phyloP scores from a whole-genome alignment of 2,113 vertebrate species.

The Mugil cephalus region DNA sequence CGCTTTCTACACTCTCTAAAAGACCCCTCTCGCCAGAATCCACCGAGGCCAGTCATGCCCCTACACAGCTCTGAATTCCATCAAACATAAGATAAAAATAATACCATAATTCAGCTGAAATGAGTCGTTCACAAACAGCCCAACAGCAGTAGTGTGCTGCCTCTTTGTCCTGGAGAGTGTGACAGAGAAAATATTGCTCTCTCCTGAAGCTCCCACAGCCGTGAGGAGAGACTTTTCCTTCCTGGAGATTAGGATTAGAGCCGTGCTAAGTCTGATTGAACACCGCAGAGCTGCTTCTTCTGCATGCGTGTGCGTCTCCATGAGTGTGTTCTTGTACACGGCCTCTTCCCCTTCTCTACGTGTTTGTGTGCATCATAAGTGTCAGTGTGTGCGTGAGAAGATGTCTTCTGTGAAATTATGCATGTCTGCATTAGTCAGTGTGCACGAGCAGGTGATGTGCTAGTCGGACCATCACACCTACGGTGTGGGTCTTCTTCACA shows the following conservation, averaged over 20 bases:
- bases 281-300: conserved; percentile 60
- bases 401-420: conserved; percentile 32
- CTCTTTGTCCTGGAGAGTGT: conserved; percentile 62
- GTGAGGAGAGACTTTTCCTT: conserved; percentile 61
- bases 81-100: conserved; percentile 37
- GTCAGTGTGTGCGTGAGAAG: conserved; percentile 22
- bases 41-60: neutral
- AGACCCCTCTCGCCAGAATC: conserved; percentile 2
- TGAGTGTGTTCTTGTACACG: conserved; percentile 9
- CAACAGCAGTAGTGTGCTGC: conserved; percentile 35
- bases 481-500: neutral
- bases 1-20: neutral
- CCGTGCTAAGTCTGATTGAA: conserved; percentile 77
- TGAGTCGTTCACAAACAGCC: conserved; percentile 46
- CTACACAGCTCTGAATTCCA: conserved; percentile 25
- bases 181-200: conserved; percentile 42
- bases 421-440: conserved; percentile 25
- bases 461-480: neutral
- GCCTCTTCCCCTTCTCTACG: neutral
- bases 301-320: conserved; percentile 20
- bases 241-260: conserved; percentile 79
- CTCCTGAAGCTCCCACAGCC: conserved; percentile 51
- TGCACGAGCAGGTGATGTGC: conserved; percentile 7
- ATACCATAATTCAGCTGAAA: conserved; percentile 31
- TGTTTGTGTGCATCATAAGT: conserved; percentile 7